These are phyloP conservation scores for roundworm (Caenorhabditis elegans) DNA, from an alignment of 1,140 invertebrate species.

Conservation along the genomic window DNA sequence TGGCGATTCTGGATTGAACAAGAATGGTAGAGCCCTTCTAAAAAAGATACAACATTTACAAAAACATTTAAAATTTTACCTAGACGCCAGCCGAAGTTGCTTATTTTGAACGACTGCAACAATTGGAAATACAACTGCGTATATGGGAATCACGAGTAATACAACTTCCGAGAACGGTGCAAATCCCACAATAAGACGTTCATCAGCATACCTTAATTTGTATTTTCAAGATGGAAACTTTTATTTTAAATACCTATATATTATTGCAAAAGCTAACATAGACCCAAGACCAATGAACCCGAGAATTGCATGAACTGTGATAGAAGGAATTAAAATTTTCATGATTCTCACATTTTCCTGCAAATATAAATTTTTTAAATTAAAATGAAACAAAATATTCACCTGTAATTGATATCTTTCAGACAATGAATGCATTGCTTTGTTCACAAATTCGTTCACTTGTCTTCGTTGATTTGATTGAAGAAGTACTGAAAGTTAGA, in stretches of 20 bases:
- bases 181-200: neutral
- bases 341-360: constrained; percentile 43
- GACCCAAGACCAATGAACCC: constrained; percentile 9
- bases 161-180: constrained; percentile 40
- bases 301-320: constrained; percentile 34
- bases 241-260: neutral
- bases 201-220: neutral
- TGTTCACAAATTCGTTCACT: constrained; percentile 40
- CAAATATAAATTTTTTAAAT: neutral
- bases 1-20: constrained; percentile 4
- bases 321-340: constrained; percentile 37
- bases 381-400: neutral
- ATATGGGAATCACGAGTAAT: constrained; percentile 25
- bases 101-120: constrained; percentile 32
- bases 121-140: constrained; percentile 32
- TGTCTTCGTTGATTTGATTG: constrained; percentile 29
- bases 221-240: neutral
- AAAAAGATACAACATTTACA: neutral
- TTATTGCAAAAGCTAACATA: constrained; percentile 28
- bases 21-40: constrained; percentile 3
- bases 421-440: constrained; percentile 33
- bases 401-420: constrained; percentile 41
- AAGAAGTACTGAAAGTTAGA: neutral
- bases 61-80: neutral
- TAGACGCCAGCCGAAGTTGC: constrained; percentile 10